Evolutionary conservation across 2,888 invertebrate genomes (phyloP).

Genomic region (Acanthosoma haemorrhoidale): DNA sequence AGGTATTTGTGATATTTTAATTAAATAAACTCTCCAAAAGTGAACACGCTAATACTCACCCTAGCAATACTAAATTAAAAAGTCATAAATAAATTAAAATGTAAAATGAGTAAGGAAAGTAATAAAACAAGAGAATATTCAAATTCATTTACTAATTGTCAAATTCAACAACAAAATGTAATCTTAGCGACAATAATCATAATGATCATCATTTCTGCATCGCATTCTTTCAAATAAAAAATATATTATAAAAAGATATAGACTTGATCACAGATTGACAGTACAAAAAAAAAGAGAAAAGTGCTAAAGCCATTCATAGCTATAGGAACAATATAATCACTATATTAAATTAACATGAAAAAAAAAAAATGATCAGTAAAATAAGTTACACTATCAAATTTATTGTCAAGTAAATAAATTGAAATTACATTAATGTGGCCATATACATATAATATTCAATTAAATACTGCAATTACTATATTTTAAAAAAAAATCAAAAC

Average conservation of each 20-base stretch:
- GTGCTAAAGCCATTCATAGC: not conserved
- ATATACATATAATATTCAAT: not conserved
- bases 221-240: not conserved
- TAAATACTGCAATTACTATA: not conserved
- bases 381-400: not conserved
- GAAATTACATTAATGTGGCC: not conserved
- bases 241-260: not conserved
- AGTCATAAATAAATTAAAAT: too few relatives aligned
- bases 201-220: too few relatives aligned
- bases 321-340: constrained; percentile 10
- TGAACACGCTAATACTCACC: too few relatives aligned
- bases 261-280: not conserved
- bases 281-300: not conserved
- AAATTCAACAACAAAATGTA: constrained; percentile 4
- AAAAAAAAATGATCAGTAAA: not conserved
- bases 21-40: too few relatives aligned
- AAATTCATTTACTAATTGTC: not conserved
- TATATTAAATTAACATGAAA: not conserved
- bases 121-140: too few relatives aligned
- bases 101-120: too few relatives aligned
- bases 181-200: not conserved
- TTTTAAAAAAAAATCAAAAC: constrained; percentile 8
- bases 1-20: too few relatives aligned
- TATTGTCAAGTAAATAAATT: constrained; percentile 12
- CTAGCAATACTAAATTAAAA: too few relatives aligned